A percentile compares a stretch with the other conserved stretches of the same genome.
phyloP scores from a whole-genome alignment of 2,797 vertebrate species.

The Thaleichthys pacificus region DNA sequence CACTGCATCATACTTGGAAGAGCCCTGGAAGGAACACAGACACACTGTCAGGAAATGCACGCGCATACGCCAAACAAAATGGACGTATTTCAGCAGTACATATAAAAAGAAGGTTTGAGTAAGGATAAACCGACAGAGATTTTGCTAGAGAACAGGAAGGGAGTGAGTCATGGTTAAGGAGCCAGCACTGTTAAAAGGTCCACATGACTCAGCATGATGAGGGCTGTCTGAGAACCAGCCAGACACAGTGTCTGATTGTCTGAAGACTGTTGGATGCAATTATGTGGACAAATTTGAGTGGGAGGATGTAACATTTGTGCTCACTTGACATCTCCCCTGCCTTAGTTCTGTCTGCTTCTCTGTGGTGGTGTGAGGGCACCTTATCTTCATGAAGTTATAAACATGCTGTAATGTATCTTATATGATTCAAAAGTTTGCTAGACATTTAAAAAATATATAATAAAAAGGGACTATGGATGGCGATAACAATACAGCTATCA shows the following conservation, averaged over 20 bases:
- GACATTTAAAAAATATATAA: no score
- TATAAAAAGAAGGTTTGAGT: not conserved
- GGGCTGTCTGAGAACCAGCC: constrained; percentile 49
- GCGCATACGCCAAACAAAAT: not conserved
- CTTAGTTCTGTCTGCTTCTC: no score
- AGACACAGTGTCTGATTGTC: constrained; percentile 52
- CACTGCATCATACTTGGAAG: constrained; percentile 98
- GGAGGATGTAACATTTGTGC: constrained; percentile 22
- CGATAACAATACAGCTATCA: no score
- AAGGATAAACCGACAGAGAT: not conserved
- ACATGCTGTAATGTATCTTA: no score
- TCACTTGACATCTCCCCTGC: not conserved
- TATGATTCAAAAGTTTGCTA: no score
- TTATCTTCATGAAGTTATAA: no score
- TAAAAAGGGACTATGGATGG: no score
- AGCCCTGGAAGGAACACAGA: constrained; percentile 73
- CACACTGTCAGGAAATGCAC: not conserved
- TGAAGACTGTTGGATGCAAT: constrained; percentile 45
- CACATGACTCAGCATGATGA: constrained; percentile 42
- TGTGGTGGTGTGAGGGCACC: no score
- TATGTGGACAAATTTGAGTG: constrained; percentile 29
- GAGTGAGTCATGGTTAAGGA: not conserved
- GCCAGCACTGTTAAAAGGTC: constrained; percentile 41
- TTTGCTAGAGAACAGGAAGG: not conserved
- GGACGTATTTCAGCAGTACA: not conserved